Evolutionary conservation across 1,140 invertebrate genomes (phyloP).

Genomic region (Anthonomus grandis): DNA sequence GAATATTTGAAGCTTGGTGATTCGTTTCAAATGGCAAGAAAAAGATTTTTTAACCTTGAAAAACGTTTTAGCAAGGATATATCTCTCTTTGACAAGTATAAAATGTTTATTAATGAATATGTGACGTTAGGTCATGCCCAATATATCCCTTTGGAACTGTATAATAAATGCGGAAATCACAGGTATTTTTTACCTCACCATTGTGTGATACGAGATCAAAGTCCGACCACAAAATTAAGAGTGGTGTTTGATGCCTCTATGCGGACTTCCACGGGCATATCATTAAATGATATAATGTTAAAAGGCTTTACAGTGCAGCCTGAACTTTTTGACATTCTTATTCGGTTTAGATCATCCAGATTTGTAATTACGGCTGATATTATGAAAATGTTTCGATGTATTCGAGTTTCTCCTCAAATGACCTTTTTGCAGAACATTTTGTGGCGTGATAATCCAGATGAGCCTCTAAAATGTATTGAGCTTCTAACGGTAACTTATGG

Average conservation of each 20-base stretch:
- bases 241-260: conserved; percentile 46
- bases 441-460: conserved; percentile 35
- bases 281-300: no score
- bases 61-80: no score
- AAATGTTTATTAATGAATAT: no score
- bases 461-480: conserved; percentile 35
- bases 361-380: conserved; percentile 41
- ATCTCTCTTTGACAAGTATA: no score
- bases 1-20: no score
- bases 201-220: conserved; percentile 40
- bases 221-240: conserved; percentile 37
- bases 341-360: conserved; percentile 29
- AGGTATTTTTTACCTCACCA: conserved; percentile 51
- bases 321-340: not conserved
- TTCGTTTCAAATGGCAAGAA: no score
- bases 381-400: conserved; percentile 47
- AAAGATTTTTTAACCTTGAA: no score
- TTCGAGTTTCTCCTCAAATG: conserved; percentile 36
- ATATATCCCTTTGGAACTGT: no score
- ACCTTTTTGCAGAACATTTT: conserved; percentile 43
- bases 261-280: no score
- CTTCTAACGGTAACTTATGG: conserved; percentile 47
- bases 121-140: no score
- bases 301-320: not conserved
- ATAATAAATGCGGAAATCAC: no score